Conservation (phyloP, 2,888 invertebrate species). For the Torymus auratus region DNA sequence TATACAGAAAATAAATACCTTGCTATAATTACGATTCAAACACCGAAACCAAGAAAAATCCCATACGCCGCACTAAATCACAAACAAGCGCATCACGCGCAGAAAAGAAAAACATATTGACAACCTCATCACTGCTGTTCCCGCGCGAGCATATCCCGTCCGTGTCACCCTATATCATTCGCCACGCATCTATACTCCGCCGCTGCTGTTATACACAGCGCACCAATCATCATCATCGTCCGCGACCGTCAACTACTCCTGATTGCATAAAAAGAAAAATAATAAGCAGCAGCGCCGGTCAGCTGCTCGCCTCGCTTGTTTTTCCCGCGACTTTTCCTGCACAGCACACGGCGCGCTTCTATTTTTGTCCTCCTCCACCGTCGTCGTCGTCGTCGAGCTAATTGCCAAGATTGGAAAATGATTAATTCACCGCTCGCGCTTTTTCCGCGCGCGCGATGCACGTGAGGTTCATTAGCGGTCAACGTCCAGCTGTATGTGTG, state of each 20-base stretch:
- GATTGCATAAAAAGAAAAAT: slow-evolving; percentile 38
- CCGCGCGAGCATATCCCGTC: too few relatives aligned
- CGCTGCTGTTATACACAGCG: too few relatives aligned
- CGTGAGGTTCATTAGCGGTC: slow-evolving; percentile 40
- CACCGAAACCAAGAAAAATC: too few relatives aligned
- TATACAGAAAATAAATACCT: too few relatives aligned
- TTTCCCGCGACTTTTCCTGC: background rate
- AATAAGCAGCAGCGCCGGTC: background rate
- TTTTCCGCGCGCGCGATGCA: background rate
- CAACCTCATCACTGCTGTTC: too few relatives aligned
- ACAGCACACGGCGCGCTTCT: background rate
- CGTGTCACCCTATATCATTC: too few relatives aligned
- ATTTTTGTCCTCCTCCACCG: background rate
- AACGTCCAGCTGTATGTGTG: background rate
- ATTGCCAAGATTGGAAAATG: slow-evolving; percentile 27
- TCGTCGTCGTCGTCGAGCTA: background rate
- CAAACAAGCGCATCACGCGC: too few relatives aligned
- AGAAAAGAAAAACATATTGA: too few relatives aligned
- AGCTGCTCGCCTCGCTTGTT: background rate
- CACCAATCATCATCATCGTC: too few relatives aligned
- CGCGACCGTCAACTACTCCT: background rate
- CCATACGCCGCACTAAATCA: too few relatives aligned
- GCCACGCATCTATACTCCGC: too few relatives aligned
- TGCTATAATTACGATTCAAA: too few relatives aligned
- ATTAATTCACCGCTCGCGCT: slow-evolving; percentile 20